phyloP scores from a whole-genome alignment of 2,113 vertebrate species.

The Barnardius zonarius region DNA sequence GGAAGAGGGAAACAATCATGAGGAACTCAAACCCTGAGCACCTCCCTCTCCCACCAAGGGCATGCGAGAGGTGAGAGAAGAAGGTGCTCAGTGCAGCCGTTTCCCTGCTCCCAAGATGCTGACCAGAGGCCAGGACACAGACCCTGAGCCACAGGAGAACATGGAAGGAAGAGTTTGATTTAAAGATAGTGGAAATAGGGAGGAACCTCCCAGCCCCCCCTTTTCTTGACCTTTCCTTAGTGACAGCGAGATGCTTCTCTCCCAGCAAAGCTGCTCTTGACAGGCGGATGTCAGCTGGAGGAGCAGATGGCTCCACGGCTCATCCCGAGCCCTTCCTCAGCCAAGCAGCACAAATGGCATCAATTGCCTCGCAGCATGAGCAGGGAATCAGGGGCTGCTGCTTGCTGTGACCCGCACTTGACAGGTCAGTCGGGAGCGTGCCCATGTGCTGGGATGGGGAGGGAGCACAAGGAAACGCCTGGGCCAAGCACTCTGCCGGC shows the following conservation, averaged over 20 bases:
- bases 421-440: background rate
- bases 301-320: conserved; percentile 68
- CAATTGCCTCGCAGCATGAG: conserved; percentile 36
- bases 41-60: no score
- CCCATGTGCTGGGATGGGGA: background rate
- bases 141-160: no score
- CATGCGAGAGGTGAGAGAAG: no score
- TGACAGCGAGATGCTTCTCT: background rate
- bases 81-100: no score
- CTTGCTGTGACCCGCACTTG: background rate
- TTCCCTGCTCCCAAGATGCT: no score
- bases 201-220: background rate
- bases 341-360: conserved; percentile 58
- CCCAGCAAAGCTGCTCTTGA: conserved; percentile 27
- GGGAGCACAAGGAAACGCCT: background rate
- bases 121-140: no score
- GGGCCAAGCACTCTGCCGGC: background rate
- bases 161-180: no score
- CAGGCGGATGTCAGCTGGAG: conserved; percentile 56
- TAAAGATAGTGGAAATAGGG: background rate
- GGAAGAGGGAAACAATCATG: background rate
- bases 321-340: conserved; percentile 46
- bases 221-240: conserved; percentile 10
- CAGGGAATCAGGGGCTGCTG: background rate
- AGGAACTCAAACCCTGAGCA: background rate